phyloP scores from a whole-genome alignment of 2,888 invertebrate genomes.

The Synanthedon vespiformis region DNA sequence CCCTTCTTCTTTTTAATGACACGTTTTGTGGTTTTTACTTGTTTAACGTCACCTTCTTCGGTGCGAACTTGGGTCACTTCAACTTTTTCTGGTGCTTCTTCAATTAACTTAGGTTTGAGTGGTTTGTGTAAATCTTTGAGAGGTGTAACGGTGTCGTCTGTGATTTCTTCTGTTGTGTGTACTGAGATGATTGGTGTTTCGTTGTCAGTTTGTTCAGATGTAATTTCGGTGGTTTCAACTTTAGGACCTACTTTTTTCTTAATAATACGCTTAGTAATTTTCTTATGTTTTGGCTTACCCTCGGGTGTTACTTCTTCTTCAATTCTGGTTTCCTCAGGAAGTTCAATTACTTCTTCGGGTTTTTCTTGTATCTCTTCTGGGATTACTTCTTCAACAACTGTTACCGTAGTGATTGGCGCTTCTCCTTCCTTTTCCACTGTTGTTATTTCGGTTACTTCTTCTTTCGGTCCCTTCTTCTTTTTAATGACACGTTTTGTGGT shows the following conservation, averaged over 20 bases:
- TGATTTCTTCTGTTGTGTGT: constrained; percentile 6
- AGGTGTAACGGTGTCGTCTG: constrained; percentile 15
- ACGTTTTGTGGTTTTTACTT: constrained; percentile 7
- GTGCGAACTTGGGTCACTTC: constrained; percentile 6
- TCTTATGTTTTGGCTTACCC: constrained; percentile 18
- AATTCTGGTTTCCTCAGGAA: constrained; percentile 19
- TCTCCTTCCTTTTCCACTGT: constrained; percentile 18
- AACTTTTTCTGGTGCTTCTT: constrained; percentile 13
- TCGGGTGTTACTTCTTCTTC: constrained; percentile 24
- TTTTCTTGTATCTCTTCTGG: too few species aligned
- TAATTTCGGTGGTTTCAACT: constrained; percentile 23
- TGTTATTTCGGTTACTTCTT: constrained; percentile 26
- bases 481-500: constrained; percentile 13
- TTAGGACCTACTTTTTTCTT: constrained; percentile 16
- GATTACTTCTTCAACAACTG: constrained; percentile 10
- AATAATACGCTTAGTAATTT: constrained; percentile 16
- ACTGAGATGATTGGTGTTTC: constrained; percentile 23
- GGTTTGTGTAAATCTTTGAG: constrained; percentile 19
- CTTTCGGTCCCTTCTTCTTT: constrained; percentile 17
- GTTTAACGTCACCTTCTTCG: constrained; percentile 10
- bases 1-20: constrained; percentile 7
- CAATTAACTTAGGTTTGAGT: constrained; percentile 6
- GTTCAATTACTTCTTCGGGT: constrained; percentile 1
- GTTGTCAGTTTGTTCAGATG: constrained; percentile 33
- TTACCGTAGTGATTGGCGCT: constrained; percentile 17